These are phyloP conservation scores for Xiphias gladius DNA, from an alignment of 2,113 vertebrate genomes.

Conservation along the genomic window DNA sequence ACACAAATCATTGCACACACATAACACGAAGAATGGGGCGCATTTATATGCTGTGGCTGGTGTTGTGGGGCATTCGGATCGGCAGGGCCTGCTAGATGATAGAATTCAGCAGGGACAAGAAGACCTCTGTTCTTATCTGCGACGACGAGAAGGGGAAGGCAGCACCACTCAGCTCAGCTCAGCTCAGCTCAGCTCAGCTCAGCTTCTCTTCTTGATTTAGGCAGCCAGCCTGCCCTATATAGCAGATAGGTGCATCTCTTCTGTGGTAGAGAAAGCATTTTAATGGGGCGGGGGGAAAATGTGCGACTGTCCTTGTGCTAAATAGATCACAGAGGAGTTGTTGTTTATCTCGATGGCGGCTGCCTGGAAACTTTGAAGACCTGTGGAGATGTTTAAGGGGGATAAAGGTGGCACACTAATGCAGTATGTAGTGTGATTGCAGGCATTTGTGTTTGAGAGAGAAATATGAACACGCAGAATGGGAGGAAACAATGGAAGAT, in stretches of 20 bases:
- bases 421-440: constrained; percentile 39
- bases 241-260: constrained; percentile 71
- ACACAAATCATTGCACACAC: constrained; percentile 50
- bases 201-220: constrained; percentile 48
- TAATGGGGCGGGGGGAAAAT: constrained; percentile 42
- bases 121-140: constrained; percentile 85
- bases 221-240: constrained; percentile 64
- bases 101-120: constrained; percentile 86
- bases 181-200: constrained; percentile 36
- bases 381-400: constrained; percentile 47
- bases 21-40: constrained; percentile 76
- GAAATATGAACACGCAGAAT: not conserved
- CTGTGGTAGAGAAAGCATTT: constrained; percentile 43
- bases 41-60: constrained; percentile 86
- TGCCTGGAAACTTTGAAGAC: constrained; percentile 52
- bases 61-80: constrained; percentile 79
- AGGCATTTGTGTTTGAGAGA: constrained; percentile 31
- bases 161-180: constrained; percentile 35
- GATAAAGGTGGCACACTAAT: constrained; percentile 37
- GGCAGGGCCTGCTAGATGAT: constrained; percentile 77
- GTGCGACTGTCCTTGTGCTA: constrained; percentile 61
- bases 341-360: constrained; percentile 48
- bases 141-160: constrained; percentile 57
- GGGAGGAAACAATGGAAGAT: not conserved
- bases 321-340: constrained; percentile 64